Evolutionary conservation across 2,797 vertebrate genomes (phyloP), one percentile per base, ranked within the genome.

Genomic region (Atherinosoma microstoma): DNA sequence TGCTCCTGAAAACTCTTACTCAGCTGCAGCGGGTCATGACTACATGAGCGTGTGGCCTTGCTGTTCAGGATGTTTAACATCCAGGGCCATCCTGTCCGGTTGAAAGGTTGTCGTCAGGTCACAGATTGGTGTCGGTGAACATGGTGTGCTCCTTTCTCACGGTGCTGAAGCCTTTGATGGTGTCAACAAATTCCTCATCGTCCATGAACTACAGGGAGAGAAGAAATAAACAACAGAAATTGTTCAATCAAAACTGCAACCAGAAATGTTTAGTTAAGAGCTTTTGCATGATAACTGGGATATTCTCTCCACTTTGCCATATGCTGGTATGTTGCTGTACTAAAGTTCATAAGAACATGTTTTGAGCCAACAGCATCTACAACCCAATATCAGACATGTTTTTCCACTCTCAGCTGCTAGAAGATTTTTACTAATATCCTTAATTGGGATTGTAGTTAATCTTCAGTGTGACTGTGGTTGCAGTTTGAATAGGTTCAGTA

Each of bases 101-200:
- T 51, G 59, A 73, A 27, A 68, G 76, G 60, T 67, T 67, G 2
- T 20, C 22, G 1, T 38, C 0, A 0, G 79, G 83, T 95, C 85
- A 98, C 83, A 97, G 92, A 73, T 98, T 97, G 69, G 98, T 99
- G 85, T 99, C 97, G 0, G 96, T 98, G 87, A 99, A 99, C 61
- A 98, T 96, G 59, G 98, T 99, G 86, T 98, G 98, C 72, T 99
- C 97, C 89, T 99, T 99, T 66, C 96, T 97, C 82, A 98, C 95
- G 0, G 97, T 98, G 91, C 97, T 99, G 94, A 99, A 99, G 64
- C 97, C 97, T 93, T 99, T 98, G 89, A 99, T 93, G 58, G 95
- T 96, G 49, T 96, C 97, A 5, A 98, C 94, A 61, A 99, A 96
- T 75, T 97, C 97, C 34, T 98, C 98, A 60, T 98, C 96, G 13